These are phyloP conservation scores for Euglossa dilemma DNA, from an alignment of 1,140 invertebrate species.

Conservation along the genomic window DNA sequence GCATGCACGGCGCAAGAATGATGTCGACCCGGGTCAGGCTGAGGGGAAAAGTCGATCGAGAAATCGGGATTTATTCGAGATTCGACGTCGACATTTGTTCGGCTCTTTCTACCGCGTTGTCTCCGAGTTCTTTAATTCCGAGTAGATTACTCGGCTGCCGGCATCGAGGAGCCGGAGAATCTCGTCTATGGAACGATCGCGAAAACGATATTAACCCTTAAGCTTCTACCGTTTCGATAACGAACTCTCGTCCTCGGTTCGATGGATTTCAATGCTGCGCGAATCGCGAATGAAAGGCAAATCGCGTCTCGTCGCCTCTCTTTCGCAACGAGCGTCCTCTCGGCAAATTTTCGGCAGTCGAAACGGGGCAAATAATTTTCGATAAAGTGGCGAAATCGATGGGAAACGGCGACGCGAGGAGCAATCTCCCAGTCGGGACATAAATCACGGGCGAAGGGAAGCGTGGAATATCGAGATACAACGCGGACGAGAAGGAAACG, in stretches of 20 bases:
- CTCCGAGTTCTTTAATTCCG: neutral
- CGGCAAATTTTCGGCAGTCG: no score
- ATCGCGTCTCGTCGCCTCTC: no score
- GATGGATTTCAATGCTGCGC: no score
- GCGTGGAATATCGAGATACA: neutral
- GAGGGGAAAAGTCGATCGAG: neutral
- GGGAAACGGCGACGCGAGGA: neutral
- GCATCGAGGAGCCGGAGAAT: neutral
- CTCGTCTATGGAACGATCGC: no score
- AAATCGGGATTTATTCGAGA: neutral
- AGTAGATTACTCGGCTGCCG: neutral
- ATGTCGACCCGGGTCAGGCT: slow-evolving; percentile 2
- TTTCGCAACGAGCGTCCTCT: no score
- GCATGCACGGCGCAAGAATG: slow-evolving; percentile 30
- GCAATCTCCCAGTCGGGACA: neutral
- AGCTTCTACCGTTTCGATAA: no score
- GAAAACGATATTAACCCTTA: no score
- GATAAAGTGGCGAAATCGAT: neutral
- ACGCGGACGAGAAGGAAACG: neutral
- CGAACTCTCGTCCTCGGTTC: no score
- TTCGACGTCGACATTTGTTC: neutral
- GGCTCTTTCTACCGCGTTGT: neutral
- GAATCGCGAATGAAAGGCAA: no score
- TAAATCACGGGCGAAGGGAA: neutral
- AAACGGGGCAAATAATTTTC: neutral